Conservation (phyloP, 1,140 invertebrate species). For the Zaprionus capensis region DNA sequence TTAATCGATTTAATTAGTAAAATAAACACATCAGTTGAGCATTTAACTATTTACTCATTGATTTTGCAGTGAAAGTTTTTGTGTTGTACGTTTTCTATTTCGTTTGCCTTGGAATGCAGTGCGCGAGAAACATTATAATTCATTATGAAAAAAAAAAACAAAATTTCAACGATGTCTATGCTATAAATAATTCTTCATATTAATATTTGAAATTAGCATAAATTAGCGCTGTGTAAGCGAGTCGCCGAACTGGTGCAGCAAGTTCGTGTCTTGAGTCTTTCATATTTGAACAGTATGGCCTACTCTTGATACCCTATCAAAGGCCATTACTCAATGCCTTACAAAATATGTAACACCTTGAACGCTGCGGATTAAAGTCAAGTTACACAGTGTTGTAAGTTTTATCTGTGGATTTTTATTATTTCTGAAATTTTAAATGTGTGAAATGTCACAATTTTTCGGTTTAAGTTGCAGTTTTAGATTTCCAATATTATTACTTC, state of each 20-base stretch:
- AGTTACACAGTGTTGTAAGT: neutral
- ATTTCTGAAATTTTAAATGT: neutral
- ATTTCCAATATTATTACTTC: neutral
- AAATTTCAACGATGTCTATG: conserved; percentile 1
- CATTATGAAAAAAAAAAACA: conserved; percentile 13
- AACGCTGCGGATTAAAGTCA: conserved; percentile 1
- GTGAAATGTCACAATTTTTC: neutral
- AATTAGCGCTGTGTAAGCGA: conserved; percentile 44
- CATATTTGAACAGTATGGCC: conserved; percentile 23
- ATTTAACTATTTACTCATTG: conserved; percentile 19
- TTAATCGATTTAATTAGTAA: conserved; percentile 71
- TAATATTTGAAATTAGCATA: conserved; percentile 43
- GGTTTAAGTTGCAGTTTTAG: neutral
- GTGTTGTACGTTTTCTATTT: conserved; percentile 47
- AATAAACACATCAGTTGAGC: conserved; percentile 47
- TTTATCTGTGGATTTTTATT: neutral
- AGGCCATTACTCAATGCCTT: conserved; percentile 12
- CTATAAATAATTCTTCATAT: conserved; percentile 30
- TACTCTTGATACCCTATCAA: conserved; percentile 19
- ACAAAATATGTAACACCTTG: conserved; percentile 9
- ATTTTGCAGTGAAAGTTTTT: conserved; percentile 50
- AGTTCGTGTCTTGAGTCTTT: conserved; percentile 66
- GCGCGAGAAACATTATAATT: conserved; percentile 20
- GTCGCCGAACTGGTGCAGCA: conserved; percentile 69
- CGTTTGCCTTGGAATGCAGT: conserved; percentile 30